phyloP scores from a whole-genome alignment of 1,140 invertebrate genomes.

The Leptinotarsa lineolata region DNA sequence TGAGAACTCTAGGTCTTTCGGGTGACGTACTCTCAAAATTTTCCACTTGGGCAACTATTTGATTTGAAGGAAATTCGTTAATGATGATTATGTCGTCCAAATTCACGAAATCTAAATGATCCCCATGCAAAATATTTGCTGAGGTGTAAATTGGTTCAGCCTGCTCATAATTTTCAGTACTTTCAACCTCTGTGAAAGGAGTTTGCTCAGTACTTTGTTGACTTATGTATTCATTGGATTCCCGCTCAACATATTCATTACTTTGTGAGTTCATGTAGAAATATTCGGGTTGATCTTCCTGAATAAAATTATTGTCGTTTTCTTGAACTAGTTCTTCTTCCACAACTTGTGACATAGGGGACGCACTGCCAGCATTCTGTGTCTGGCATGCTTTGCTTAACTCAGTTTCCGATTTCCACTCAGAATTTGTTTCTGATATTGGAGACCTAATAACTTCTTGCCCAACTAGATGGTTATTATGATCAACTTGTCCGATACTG shows the following conservation, averaged over 20 bases:
- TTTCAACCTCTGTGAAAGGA: constrained; percentile 28
- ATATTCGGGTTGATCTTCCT: constrained; percentile 30
- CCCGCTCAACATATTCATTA: background rate
- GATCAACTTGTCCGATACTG: constrained; percentile 21
- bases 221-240: background rate
- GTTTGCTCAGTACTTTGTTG: constrained; percentile 32
- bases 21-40: constrained; percentile 42
- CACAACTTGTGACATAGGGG: constrained; percentile 2
- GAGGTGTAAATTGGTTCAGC: constrained; percentile 44
- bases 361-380: constrained; percentile 31
- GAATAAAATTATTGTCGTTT: background rate
- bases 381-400: constrained; percentile 52
- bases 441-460: constrained; percentile 35
- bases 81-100: constrained; percentile 51
- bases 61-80: constrained; percentile 45
- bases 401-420: constrained; percentile 33
- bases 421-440: constrained; percentile 23
- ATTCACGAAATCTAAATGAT: constrained; percentile 47
- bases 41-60: constrained; percentile 46
- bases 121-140: constrained; percentile 44
- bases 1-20: constrained; percentile 44
- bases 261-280: constrained; percentile 35
- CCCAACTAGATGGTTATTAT: background rate
- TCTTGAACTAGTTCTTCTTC: background rate
- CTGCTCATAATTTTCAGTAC: constrained; percentile 35